These are phyloP conservation scores for Andricus grossulariae DNA, from an alignment of 1,140 invertebrate genomes.

Conservation along the genomic window DNA sequence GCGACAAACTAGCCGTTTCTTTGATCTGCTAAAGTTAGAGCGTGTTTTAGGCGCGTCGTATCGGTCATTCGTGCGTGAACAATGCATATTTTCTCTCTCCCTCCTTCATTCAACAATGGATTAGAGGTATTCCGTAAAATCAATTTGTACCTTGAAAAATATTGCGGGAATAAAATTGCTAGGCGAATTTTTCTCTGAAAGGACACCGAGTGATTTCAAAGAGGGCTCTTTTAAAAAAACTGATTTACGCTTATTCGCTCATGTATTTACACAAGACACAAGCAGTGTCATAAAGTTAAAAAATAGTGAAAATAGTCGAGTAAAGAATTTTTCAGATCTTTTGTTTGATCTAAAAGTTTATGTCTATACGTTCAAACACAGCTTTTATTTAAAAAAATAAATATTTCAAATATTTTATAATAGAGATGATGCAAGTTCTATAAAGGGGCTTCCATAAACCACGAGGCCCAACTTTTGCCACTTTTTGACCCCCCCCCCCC, in stretches of 20 bases:
- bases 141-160: conserved; percentile 10
- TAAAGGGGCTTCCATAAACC: too few relatives aligned
- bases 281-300: neutral
- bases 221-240: neutral
- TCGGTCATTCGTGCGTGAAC: conserved; percentile 14
- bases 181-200: neutral
- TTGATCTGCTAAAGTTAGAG: neutral
- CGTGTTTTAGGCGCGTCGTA: conserved; percentile 22
- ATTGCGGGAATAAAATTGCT: neutral
- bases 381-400: too few relatives aligned
- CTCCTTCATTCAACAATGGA: neutral
- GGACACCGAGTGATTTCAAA: neutral
- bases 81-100: neutral
- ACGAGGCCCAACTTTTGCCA: too few relatives aligned
- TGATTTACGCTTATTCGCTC: neutral
- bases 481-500: too few relatives aligned
- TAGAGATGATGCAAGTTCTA: too few relatives aligned
- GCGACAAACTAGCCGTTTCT: neutral
- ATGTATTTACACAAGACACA: neutral
- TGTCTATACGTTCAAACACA: too few relatives aligned
- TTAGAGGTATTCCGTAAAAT: conserved; percentile 4
- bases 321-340: neutral
- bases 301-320: neutral
- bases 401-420: too few relatives aligned
- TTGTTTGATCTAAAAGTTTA: too few relatives aligned